Evolutionary conservation across 2,113 vertebrate genomes (phyloP), one percentile per base, ranked within the genome.

Genomic region (Sorex fumeus): DNA sequence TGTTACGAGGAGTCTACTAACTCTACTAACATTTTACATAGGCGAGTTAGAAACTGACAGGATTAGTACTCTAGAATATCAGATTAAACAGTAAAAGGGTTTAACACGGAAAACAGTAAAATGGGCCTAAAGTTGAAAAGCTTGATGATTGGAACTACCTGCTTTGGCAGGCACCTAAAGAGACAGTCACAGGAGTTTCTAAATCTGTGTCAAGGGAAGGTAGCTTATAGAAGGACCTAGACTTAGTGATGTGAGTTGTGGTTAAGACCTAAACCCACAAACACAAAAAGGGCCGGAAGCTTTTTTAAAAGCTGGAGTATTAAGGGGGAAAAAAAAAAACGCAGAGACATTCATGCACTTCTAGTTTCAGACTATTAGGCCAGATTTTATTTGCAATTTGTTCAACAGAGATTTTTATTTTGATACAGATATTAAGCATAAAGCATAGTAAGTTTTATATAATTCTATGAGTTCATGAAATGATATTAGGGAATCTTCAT

Each of bases 341-440:
- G 94, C 83, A 82, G 93, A 95, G 69, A 91, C 43, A 21, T 85
- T 83, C 93, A 66, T 75, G 50, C 28, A 40, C 70, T 6, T 50
- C 12, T 43, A 89, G 91, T 93, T 92, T 69, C 74, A 92, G 87
- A 91, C 71, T 40, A 70, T 70, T 92, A 96, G 91, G 30, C 66
- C 81, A 82, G 87, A 91, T 80, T 87, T 95, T 91, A 90, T 94
- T 96, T 95, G 92, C 92, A 92, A 13, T 91, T 95, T 93, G 87
- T 95, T 95, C 94, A 95, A 92, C 91, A 94, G 94, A 95, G 93
- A 93, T 96, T 96, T 60, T 97, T 97, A 96, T 96, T 96, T 97
- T 96, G 94, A 93, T 97, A 96, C 81, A 71, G 32, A 96, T 95
- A 94, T 93, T 93, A 93, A 95, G 87, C 92, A 93, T 96, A 97